These are phyloP conservation scores for Cryptosula pallasiana DNA, from an alignment of 2,888 invertebrate genomes.

Conservation along the genomic window DNA sequence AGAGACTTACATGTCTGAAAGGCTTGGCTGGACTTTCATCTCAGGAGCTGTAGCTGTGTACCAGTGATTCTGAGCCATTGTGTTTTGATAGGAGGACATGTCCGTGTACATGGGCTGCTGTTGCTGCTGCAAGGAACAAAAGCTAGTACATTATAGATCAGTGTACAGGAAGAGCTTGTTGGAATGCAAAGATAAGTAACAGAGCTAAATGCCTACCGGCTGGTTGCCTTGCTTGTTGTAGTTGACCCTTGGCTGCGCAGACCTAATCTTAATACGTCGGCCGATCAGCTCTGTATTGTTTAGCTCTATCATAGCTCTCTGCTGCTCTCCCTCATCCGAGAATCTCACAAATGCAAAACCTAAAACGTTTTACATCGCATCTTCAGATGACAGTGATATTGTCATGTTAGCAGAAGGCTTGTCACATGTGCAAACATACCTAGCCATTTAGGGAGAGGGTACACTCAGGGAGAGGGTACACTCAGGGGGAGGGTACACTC, in stretches of 20 bases:
- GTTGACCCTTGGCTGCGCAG: slow-evolving; percentile 1
- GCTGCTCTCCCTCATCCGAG: slow-evolving; percentile 76
- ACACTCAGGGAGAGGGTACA: too few species aligned
- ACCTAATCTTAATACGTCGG: neutral
- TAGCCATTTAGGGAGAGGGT: too few species aligned
- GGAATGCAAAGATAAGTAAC: neutral
- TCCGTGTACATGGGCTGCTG: neutral
- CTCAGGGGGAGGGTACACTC: too few species aligned
- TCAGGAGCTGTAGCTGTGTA: neutral
- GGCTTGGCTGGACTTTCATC: neutral
- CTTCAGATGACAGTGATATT: too few species aligned
- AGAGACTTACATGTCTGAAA: neutral
- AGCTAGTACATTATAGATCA: too few species aligned
- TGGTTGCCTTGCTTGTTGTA: slow-evolving; percentile 2
- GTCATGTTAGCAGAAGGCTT: too few species aligned
- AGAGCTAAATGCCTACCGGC: neutral
- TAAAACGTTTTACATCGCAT: too few species aligned
- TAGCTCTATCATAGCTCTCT: slow-evolving; percentile 73
- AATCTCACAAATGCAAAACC: slow-evolving; percentile 95
- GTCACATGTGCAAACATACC: too few species aligned
- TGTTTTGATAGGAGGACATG: neutral
- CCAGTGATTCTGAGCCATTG: neutral
- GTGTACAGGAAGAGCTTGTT: neutral
- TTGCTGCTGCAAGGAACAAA: too few species aligned
- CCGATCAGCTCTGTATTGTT: slow-evolving; percentile 11